Conservation (phyloP, 2,113 vertebrate genomes). For the Anguilla rostrata region DNA sequence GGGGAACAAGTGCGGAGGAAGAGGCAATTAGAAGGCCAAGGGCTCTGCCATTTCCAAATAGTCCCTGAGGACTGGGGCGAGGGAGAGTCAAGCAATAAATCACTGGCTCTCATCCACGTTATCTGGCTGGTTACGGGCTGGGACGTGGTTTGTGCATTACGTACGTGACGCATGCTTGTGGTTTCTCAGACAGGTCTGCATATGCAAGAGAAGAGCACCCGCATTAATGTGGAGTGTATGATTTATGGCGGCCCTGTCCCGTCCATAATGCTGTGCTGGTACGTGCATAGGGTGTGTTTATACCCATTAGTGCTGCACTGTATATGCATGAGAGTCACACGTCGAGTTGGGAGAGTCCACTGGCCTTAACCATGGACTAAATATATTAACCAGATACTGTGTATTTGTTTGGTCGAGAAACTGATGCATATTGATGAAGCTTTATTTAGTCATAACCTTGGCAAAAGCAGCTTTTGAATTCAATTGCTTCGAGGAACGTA, state of each 20-base stretch:
- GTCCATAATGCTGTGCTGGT: slow-evolving; percentile 2
- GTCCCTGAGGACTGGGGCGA: not conserved
- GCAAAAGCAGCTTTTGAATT: not conserved
- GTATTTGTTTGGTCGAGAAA: not conserved
- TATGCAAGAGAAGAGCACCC: slow-evolving; percentile 36
- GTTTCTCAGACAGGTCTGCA: not conserved
- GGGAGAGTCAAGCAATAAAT: slow-evolving; percentile 47
- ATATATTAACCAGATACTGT: not conserved
- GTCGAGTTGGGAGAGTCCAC: not conserved
- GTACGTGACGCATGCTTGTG: slow-evolving; percentile 34
- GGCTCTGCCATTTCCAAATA: not conserved
- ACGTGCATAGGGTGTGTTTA: not conserved
- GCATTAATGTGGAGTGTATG: slow-evolving; percentile 20
- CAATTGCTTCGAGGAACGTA: not conserved
- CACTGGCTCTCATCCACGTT: slow-evolving; percentile 39
- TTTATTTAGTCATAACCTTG: not conserved
- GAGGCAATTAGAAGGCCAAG: slow-evolving; percentile 4
- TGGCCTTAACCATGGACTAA: not conserved
- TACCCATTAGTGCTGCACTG: not conserved
- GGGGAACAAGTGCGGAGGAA: slow-evolving; percentile 4
- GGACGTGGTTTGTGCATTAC: slow-evolving; percentile 46
- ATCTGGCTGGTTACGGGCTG: slow-evolving; percentile 42
- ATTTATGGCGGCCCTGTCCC: not conserved
- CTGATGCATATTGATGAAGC: not conserved
- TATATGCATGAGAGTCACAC: not conserved